These are phyloP conservation scores for Nerophis lumbriciformis DNA, from an alignment of 2,113 vertebrate species.

Conservation along the genomic window DNA sequence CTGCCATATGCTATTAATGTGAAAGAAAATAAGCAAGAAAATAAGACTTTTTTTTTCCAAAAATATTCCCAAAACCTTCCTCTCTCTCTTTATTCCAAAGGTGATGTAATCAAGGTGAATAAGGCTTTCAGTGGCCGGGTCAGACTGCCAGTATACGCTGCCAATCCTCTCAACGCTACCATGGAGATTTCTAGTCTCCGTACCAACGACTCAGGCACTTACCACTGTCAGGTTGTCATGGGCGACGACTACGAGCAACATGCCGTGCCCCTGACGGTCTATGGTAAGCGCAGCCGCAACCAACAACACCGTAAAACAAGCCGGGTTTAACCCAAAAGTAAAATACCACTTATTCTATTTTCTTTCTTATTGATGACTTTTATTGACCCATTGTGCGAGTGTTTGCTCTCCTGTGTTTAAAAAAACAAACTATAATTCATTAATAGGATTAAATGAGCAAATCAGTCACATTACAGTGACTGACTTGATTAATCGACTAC, in stretches of 20 bases:
- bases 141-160: constrained; percentile 76
- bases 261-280: constrained; percentile 84
- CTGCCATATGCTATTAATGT: too few species aligned
- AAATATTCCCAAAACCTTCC: not conserved
- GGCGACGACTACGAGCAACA: constrained; percentile 87
- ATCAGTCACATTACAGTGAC: constrained; percentile 36
- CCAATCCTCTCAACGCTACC: constrained; percentile 77
- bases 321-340: not conserved
- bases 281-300: constrained; percentile 73
- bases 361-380: not conserved
- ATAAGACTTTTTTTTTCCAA: not conserved
- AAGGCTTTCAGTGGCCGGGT: constrained; percentile 81
- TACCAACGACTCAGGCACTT: constrained; percentile 85
- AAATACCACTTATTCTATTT: not conserved
- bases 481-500: constrained; percentile 24
- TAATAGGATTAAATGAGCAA: constrained; percentile 29
- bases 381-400: not conserved
- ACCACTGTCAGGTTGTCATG: constrained; percentile 84
- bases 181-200: constrained; percentile 77
- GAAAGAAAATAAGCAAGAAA: too few species aligned
- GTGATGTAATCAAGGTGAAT: constrained; percentile 82
- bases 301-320: not conserved
- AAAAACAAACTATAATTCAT: constrained; percentile 7
- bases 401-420: constrained; percentile 9
- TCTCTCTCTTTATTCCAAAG: constrained; percentile 75